Conservation (phyloP, 2,113 vertebrate genomes). For the Carassius gibelio region DNA sequence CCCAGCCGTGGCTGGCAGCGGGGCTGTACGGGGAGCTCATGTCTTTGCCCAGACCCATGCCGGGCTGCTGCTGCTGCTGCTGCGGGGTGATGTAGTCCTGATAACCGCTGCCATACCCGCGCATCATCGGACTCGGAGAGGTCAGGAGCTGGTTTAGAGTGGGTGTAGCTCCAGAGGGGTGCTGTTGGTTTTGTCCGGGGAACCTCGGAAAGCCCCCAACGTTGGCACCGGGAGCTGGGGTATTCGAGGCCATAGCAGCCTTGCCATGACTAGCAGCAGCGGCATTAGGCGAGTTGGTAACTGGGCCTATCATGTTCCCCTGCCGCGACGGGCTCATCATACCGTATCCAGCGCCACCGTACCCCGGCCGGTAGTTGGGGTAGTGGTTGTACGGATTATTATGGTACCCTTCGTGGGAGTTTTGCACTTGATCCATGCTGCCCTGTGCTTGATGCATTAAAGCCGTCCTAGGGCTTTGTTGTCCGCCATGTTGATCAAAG, state of each 20-base stretch:
- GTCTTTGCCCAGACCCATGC: conserved; percentile 83
- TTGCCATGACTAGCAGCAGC: conserved; percentile 74
- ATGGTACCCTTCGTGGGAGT: conserved; percentile 87
- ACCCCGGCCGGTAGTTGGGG: conserved; percentile 79
- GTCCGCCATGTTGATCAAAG: conserved; percentile 98
- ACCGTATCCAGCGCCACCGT: conserved; percentile 80
- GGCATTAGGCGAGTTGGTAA: conserved; percentile 61
- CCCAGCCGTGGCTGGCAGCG: conserved; percentile 81
- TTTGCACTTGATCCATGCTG: conserved; percentile 86
- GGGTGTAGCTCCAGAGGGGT: conserved; percentile 88
- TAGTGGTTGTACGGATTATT: conserved; percentile 85
- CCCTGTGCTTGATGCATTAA: conserved; percentile 82
- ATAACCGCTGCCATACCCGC: conserved; percentile 84
- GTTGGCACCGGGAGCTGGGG: conserved; percentile 63
- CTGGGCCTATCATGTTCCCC: conserved; percentile 80
- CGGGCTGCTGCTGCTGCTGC: conserved; percentile 69
- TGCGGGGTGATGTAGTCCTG: conserved; percentile 81
- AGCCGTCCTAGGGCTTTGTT: conserved; percentile 93
- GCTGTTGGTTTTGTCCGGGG: conserved; percentile 80
- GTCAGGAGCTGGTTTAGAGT: conserved; percentile 90
- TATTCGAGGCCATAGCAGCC: conserved; percentile 69
- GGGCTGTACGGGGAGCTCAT: conserved; percentile 83
- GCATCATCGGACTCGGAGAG: conserved; percentile 90
- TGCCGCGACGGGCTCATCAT: conserved; percentile 84
- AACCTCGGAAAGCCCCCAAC: conserved; percentile 84